These are phyloP conservation scores for Drosophila engyochracea DNA, from an alignment of 2,888 invertebrate species.

Conservation along the genomic window DNA sequence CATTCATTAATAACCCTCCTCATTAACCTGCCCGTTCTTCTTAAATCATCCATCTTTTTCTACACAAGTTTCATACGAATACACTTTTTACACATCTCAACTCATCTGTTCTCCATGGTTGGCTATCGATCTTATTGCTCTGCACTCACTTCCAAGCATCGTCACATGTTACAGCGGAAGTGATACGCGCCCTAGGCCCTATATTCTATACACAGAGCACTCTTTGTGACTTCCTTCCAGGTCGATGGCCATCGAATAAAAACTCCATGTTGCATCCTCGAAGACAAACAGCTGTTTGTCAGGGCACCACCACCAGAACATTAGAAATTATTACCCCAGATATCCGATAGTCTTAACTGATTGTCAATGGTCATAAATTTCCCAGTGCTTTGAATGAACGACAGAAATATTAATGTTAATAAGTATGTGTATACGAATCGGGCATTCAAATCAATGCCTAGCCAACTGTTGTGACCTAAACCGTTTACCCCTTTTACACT, in stretches of 20 bases:
- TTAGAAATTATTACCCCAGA: constrained; percentile 81
- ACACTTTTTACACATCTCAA: constrained; percentile 8
- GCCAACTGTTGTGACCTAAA: constrained; percentile 58
- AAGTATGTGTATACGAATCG: constrained; percentile 56
- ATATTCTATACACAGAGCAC: constrained; percentile 6
- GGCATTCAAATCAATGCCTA: constrained; percentile 61
- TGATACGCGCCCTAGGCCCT: constrained; percentile 39
- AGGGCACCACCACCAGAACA: constrained; percentile 44
- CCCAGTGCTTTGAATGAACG: constrained; percentile 40
- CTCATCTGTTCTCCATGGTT: constrained; percentile 29
- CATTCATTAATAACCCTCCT: constrained; percentile 4
- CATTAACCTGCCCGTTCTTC: constrained; percentile 15
- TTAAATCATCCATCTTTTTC: constrained; percentile 10
- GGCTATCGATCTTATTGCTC: constrained; percentile 57
- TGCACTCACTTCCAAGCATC: constrained; percentile 26
- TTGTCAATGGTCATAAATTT: constrained; percentile 76
- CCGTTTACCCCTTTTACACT: constrained; percentile 30
- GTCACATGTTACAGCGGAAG: constrained; percentile 53
- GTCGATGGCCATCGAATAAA: constrained; percentile 44
- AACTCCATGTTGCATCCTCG: constrained; percentile 70
- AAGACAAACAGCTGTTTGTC: constrained; percentile 61
- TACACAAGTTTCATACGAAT: neutral
- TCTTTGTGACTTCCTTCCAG: constrained; percentile 48
- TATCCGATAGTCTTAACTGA: constrained; percentile 81
- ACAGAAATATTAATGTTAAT: constrained; percentile 73